Evolutionary conservation across 2,797 vertebrate species (phyloP), one percentile per base, ranked within the genome.

Genomic region (Gymnodraco acuticeps): DNA sequence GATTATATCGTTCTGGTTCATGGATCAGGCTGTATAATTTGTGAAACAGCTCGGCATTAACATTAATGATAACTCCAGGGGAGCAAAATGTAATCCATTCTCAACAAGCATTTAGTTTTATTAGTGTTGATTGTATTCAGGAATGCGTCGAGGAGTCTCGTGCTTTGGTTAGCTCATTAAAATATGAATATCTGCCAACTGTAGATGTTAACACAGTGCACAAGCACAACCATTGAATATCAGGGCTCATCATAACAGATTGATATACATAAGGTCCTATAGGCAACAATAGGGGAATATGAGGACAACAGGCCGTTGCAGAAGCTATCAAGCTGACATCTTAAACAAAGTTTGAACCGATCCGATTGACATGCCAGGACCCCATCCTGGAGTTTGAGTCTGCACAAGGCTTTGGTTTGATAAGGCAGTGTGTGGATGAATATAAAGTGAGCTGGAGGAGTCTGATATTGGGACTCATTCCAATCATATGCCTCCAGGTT

Each of bases 401-500:
- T 88, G 81, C 75, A 61, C 50, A 11, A 66, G 78, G 74, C 79
- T 86, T 71, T 55, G 76, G 84, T 68, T 87, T 79, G 89, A 92
- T 92, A 93, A 88, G 78, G 73, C 64, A 77, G 54, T 48, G 64
- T 70, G 64, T 76, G 75, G 60, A 77, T 84, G 87, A 86, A 92
- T 87, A 81, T 62, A 83, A 73, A 88, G 82, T 80, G 79, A 83
- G 84, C 80, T 77, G 75, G 73, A 87, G 58, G 77, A 84, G 80
- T 81, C 59, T 83, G 85, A 90, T 89, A 88, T 70, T 85, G 87
- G 75, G 78, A 77, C 61, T 80, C 79, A 81, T 84, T 66, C 81
- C 77, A 86, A 82, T 84, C 86, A 50, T 60, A 85, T 80, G 88
- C 88, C 91, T 87, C 70, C 84, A 92, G 92, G 93, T 91, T 86